Base-by-base conservation (phyloP, 2,113 vertebrate species). In the Probosciger aterrimus region DNA sequence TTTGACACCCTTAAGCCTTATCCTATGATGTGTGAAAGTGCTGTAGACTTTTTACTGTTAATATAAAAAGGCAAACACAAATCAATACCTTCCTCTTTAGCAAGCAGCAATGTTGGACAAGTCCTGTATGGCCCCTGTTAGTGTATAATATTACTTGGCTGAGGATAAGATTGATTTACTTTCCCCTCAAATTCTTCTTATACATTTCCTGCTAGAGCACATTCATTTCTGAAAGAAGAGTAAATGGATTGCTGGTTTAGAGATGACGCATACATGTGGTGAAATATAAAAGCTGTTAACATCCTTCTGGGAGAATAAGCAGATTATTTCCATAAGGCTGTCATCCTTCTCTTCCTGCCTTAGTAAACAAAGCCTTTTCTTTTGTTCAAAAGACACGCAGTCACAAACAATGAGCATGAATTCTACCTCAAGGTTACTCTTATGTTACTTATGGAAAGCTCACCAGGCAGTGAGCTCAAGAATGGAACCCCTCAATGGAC, bases 41-140 rank as follows among this genome's bases (percentile, higher is more conserved):
- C 64, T 88, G 39, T 27, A 70, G 35, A 86, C 35, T 60, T 69
- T 77, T 92, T 78, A 71, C 49, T 12, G 39, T 83, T 96, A 84
- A 86, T 69, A 89, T 81, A 86, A 95, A 96, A 94, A 96, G 35
- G 69, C 88, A 94, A 95, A 88, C 79, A 90, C 88, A 88, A 93
- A 96, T 96, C 92, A 90, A 96, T 96, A 94, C 13, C 37, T 93
- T 82, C 50, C 60, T 95, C 39, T 93, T 95, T 90, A 93, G 79
- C 1, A 4, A 74, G 27, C 18, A 3, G 2, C 68, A 67, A 67
- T 55, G 86, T 93, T 90, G 68, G 60, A 94, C 82, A 83, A 86
- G 39, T 88, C 30, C 76, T 83, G 27, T 67, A 80, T 92, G 39
- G 63, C 43, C 49, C 23, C 63, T n/a, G 55, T 88, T 96, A 90